These are phyloP conservation scores for Oryzias dopingdopingensis DNA, from an alignment of 2,797 vertebrate genomes.

Conservation along the genomic window DNA sequence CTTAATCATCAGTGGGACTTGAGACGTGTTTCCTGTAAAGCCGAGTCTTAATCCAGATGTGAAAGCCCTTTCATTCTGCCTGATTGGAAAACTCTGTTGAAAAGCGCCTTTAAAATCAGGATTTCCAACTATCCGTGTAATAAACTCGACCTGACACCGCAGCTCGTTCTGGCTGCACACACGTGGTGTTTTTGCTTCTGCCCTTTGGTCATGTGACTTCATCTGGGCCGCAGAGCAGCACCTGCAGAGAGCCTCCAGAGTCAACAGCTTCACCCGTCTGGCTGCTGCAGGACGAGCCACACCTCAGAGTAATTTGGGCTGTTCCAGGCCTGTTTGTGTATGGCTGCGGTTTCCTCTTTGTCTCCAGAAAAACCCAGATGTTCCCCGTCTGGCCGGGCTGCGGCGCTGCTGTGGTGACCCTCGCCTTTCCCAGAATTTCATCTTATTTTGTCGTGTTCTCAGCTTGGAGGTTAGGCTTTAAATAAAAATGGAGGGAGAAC, in stretches of 20 bases:
- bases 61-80: conserved; percentile 36
- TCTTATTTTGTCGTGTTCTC: conserved; percentile 34
- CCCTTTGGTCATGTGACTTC: conserved; percentile 38
- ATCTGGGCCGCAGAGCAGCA: conserved; percentile 32
- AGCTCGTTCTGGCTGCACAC: conserved; percentile 18
- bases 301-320: conserved; percentile 61
- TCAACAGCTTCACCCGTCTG: conserved; percentile 42
- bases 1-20: conserved; percentile 45
- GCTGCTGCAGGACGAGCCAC: conserved; percentile 44
- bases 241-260: conserved; percentile 52
- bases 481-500: conserved; percentile 32
- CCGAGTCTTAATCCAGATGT: conserved; percentile 44
- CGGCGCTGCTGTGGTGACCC: conserved; percentile 51
- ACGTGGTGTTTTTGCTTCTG: conserved; percentile 42
- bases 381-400: conserved; percentile 47
- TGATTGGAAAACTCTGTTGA: conserved; percentile 40
- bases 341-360: conserved; percentile 31
- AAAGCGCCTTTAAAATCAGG: conserved; percentile 18
- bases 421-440: conserved; percentile 56
- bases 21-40: conserved; percentile 44
- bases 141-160: conserved; percentile 49
- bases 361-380: conserved; percentile 53
- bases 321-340: conserved; percentile 42
- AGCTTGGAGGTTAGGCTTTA: conserved; percentile 15
- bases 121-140: conserved; percentile 30